Evolutionary conservation across 2,888 invertebrate species (phyloP), one percentile per base, ranked within the genome.

Genomic region (Vanessa cardui): DNA sequence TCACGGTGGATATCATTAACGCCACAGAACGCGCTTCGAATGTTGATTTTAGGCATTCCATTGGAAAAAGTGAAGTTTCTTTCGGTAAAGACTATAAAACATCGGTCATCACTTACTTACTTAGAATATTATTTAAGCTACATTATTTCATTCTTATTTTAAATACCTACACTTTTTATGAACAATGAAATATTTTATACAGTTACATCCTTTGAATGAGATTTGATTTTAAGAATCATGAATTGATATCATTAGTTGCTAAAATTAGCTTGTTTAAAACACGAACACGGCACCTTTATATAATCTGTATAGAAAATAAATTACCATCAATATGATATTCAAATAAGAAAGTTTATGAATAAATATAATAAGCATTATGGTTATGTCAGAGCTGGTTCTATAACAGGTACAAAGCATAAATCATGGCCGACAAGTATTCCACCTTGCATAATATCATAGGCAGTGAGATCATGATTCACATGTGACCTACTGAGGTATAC

Each of bases 31-130:
- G 59, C 59, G 45, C 18, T 9, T 0, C 16, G 59, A 59, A 59
- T 59, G 21, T 56, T 39, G 56, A 56, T 56, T 59, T 44, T 46
- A 59, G 45, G 46, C 59, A 59, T 59, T 59, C 59, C 59, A 45
- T 21, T 46, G 59, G 59, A 59, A 59, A 59, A 59, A 59, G 59
- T 59, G 46, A 59, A 59, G 44, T 46, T 46, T 46, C 26, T n/a
- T 59, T 56, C 39, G 15, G 21, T 18, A 49, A 54, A 26, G 26
- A 26, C 26, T 26, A 26, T 26, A 26, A 26, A 26, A 39, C 12
- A 4, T 12, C 4, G 12, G 12, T 12, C n/a, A n/a, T n/a, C n/a
- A n/a, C 3, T 39, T 26, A 26, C 26, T 2, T 39, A 39, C 39
- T 39, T 4, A 39, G 9, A 39, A 39, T 39, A 26, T 26, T 2